These are phyloP conservation scores for Thryonomys swinderianus DNA, from an alignment of 2,113 vertebrate genomes.

Conservation along the genomic window DNA sequence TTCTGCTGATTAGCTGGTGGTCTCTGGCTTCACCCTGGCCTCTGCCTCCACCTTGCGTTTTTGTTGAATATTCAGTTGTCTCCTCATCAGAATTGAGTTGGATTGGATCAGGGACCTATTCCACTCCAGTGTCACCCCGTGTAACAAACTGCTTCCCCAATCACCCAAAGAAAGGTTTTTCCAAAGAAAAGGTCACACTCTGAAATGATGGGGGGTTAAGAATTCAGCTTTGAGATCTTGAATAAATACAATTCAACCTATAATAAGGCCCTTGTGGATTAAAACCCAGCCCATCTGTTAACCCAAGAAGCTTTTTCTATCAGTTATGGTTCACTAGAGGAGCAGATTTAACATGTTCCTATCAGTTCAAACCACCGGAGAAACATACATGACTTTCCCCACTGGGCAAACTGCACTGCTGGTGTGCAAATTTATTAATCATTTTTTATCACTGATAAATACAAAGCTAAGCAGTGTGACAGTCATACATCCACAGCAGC, in stretches of 20 bases:
- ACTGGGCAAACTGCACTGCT: not conserved
- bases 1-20: not conserved
- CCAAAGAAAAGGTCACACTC: not conserved
- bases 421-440: not conserved
- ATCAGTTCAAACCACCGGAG: not conserved
- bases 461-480: not conserved
- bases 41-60: not conserved
- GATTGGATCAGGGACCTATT: not conserved
- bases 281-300: not conserved
- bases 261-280: not conserved
- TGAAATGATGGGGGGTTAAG: not conserved
- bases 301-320: not conserved
- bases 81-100: not conserved
- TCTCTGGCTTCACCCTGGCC: not conserved
- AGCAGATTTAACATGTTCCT: not conserved
- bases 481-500: not conserved
- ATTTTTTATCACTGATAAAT: not conserved
- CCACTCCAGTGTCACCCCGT: not conserved
- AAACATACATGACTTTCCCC: not conserved
- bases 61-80: not conserved
- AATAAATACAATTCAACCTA: not conserved
- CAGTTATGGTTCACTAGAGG: not conserved
- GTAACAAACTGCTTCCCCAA: not conserved
- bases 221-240: not conserved
- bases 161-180: not conserved